phyloP scores from a whole-genome alignment of 2,797 vertebrate species.

The Acanthurus tractus region DNA sequence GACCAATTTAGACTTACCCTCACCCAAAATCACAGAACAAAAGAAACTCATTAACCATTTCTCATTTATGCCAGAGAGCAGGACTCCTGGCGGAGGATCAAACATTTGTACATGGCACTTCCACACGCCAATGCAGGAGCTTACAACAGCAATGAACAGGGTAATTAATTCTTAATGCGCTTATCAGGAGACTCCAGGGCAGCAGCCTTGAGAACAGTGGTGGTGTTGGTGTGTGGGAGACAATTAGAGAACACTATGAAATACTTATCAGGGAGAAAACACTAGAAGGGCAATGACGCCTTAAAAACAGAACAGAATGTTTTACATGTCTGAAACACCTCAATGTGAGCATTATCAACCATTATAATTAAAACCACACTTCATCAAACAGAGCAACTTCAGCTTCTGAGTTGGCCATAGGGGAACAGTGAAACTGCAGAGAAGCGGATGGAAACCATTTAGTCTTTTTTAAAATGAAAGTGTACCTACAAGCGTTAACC shows the following conservation, averaged over 20 bases:
- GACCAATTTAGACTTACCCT: constrained; percentile 56
- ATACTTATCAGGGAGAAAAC: constrained; percentile 77
- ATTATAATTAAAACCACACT: constrained; percentile 74
- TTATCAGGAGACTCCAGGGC: constrained; percentile 81
- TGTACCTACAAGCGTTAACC: constrained; percentile 28
- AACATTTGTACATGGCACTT: constrained; percentile 58
- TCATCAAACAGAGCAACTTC: constrained; percentile 62
- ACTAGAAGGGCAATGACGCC: constrained; percentile 53
- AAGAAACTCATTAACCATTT: constrained; percentile 80
- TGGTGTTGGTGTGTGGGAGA: constrained; percentile 73
- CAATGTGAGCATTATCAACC: constrained; percentile 52
- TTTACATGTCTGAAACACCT: constrained; percentile 65
- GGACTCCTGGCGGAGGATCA: constrained; percentile 72
- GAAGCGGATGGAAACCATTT: constrained; percentile 29
- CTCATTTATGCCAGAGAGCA: constrained; percentile 63
- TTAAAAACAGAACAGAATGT: constrained; percentile 54
- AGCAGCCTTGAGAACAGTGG: constrained; percentile 66
- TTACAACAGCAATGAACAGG: constrained; percentile 64
- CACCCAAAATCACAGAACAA: constrained; percentile 63
- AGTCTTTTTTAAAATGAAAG: constrained; percentile 53
- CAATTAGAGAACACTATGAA: constrained; percentile 73
- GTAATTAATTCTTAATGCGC: constrained; percentile 83
- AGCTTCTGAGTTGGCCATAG: constrained; percentile 29
- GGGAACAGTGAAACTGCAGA: constrained; percentile 16
- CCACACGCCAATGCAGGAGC: constrained; percentile 63